Conservation (phyloP, 2,888 invertebrate genomes). For the Ctenicera cuprea region DNA sequence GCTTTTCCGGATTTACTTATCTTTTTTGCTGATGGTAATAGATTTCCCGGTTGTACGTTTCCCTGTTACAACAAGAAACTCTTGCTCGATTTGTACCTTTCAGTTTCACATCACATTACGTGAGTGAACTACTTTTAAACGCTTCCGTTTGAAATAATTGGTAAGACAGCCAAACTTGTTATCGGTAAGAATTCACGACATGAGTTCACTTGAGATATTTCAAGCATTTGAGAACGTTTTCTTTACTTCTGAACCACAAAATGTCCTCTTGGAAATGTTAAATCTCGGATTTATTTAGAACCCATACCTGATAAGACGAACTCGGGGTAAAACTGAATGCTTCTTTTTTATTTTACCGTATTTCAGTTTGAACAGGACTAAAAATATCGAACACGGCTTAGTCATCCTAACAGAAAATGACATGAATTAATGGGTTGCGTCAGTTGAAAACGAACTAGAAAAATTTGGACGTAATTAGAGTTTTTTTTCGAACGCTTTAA, state of each 20-base stretch:
- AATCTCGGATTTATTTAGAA: no score
- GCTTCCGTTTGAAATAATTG: conserved; percentile 10
- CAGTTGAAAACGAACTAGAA: neutral
- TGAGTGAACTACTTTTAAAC: conserved; percentile 7
- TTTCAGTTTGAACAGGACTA: neutral
- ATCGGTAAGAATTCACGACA: neutral
- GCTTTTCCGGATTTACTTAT: conserved; percentile 39
- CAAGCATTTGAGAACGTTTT: neutral
- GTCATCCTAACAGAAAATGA: no score
- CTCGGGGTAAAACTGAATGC: no score
- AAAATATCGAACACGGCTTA: neutral
- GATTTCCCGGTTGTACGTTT: conserved; percentile 28
- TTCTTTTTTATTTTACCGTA: neutral
- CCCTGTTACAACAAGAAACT: neutral
- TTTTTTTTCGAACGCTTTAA: neutral
- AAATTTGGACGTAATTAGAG: conserved; percentile 1
- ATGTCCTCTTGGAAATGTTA: no score
- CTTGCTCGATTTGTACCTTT: conserved; percentile 26
- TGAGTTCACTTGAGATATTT: neutral
- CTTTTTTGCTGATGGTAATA: conserved; percentile 33
- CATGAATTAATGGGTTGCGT: conserved; percentile 3
- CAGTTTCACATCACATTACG: conserved; percentile 15
- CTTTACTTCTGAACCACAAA: conserved; percentile 4
- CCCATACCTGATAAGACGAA: no score
- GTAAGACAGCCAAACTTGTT: neutral